Conservation (phyloP, 2,113 vertebrate genomes). For the Plectropomus leopardus region DNA sequence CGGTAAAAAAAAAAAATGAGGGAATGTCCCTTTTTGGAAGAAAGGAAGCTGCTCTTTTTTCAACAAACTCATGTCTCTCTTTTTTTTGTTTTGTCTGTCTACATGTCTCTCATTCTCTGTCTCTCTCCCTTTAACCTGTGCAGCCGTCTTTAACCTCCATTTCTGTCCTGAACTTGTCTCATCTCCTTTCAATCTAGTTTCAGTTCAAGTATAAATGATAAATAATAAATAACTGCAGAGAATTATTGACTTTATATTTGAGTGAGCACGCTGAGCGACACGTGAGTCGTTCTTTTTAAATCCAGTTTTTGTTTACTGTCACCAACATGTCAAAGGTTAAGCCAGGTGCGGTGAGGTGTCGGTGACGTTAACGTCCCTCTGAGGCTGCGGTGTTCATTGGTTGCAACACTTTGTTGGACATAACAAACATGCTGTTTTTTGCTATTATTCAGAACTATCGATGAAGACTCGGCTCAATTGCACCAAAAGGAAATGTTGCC, state of each 20-base stretch:
- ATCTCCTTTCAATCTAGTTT: neutral
- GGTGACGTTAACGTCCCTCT: too few species aligned
- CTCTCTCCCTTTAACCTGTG: neutral
- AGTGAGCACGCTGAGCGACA: neutral
- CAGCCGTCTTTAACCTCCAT: neutral
- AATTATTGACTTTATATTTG: neutral
- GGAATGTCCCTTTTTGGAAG: constrained; percentile 65
- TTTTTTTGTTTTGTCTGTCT: neutral
- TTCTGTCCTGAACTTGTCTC: neutral
- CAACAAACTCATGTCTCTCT: neutral
- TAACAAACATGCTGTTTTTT: too few species aligned
- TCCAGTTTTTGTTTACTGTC: neutral
- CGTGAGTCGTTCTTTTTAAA: constrained; percentile 1
- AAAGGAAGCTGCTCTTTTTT: constrained; percentile 17
- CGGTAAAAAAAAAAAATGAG: constrained; percentile 37
- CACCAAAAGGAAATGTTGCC: too few species aligned
- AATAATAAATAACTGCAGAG: too few species aligned
- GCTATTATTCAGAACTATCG: too few species aligned
- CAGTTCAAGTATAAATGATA: neutral
- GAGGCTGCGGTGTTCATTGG: too few species aligned
- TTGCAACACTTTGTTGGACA: too few species aligned
- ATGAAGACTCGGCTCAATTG: too few species aligned
- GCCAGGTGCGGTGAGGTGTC: too few species aligned
- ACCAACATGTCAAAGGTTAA: constrained; percentile 7
- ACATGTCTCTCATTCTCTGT: neutral